Evolutionary conservation across 2,888 invertebrate species (phyloP), one percentile per base, ranked within the genome.

Genomic region (Chirona hameri): DNA sequence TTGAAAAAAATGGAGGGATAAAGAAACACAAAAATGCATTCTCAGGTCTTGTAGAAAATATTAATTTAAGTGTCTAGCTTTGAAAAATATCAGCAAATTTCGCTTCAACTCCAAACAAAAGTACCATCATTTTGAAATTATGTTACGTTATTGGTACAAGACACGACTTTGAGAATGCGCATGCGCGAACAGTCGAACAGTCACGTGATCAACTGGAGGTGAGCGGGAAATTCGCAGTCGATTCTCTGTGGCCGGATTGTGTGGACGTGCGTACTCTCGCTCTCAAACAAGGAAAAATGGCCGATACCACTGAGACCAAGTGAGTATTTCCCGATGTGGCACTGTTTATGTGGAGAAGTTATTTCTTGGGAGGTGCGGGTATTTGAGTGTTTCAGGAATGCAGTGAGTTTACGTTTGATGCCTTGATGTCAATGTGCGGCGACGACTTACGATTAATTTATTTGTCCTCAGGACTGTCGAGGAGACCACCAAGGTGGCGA

Each of bases 161-260:
- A 27, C 29, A 10, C 29, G 14, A 29, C 10, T 10, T 4, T 3
- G 14, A 69, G 27, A 10, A 18, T 72, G 72, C 72, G 72, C 72
- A 72, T 72, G 72, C 72, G 72, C 31, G 18, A 72, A 72, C 72
- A 72, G 72, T 72, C 72, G 72, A 72, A 31, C 5, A 18, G 31
- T 72, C 72, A 72, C 72, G 72, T 72, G 72, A 72, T 29, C 31
- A 29, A 72, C 29, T 21, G 72, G 31, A 29, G 72, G 1, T 18
- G 72, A 27, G 72, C 72, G 72, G 29, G 72, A 72, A 72, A 72
- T 18, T 31, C 72, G 72, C 72, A 72, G 72, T 72, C 72, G 72
- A 5, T 7, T 29, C 5, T 27, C 27, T 31, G 72, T 15, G 29
- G 31, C 14, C 12, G 4, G 24, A 10, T 2, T 4, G 27, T 14